Evolutionary conservation across 2,888 invertebrate species (phyloP).

Genomic region (Ophraella communa): DNA sequence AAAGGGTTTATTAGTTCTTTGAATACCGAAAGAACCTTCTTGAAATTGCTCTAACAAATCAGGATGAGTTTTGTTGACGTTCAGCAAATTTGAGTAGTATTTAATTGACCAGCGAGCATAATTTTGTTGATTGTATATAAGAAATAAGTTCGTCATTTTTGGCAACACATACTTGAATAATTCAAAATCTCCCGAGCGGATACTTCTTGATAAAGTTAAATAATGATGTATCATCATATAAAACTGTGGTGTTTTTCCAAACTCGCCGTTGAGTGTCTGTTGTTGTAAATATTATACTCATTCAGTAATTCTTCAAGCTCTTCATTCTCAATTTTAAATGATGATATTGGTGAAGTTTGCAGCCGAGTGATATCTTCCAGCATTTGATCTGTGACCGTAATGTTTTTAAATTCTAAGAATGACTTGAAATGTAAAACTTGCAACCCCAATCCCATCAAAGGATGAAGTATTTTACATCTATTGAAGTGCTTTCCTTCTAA

Average conservation of each 20-base stretch:
- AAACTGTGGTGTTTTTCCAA: neutral
- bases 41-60: constrained; percentile 41
- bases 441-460: constrained; percentile 39
- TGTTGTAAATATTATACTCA: constrained; percentile 35
- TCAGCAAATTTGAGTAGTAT: constrained; percentile 30
- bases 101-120: constrained; percentile 50
- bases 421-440: constrained; percentile 41
- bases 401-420: constrained; percentile 29
- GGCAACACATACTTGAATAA: too few species aligned
- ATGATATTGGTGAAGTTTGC: constrained; percentile 29
- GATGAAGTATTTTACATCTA: constrained; percentile 40
- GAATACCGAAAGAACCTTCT: constrained; percentile 48
- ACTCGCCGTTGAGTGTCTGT: neutral
- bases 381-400: constrained; percentile 28
- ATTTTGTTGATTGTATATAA: constrained; percentile 50
- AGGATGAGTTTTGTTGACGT: constrained; percentile 50
- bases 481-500: constrained; percentile 43
- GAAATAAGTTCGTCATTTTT: constrained; percentile 50
- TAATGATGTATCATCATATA: constrained; percentile 25
- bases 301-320: constrained; percentile 30
- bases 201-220: constrained; percentile 31
- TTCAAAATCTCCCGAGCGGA: constrained; percentile 38
- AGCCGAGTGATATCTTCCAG: constrained; percentile 35
- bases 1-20: constrained; percentile 50
- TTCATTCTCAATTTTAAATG: constrained; percentile 33